Evolutionary conservation across 2,888 invertebrate genomes (phyloP), one percentile per base, ranked within the genome.

Genomic region (Drosophila lutescens): DNA sequence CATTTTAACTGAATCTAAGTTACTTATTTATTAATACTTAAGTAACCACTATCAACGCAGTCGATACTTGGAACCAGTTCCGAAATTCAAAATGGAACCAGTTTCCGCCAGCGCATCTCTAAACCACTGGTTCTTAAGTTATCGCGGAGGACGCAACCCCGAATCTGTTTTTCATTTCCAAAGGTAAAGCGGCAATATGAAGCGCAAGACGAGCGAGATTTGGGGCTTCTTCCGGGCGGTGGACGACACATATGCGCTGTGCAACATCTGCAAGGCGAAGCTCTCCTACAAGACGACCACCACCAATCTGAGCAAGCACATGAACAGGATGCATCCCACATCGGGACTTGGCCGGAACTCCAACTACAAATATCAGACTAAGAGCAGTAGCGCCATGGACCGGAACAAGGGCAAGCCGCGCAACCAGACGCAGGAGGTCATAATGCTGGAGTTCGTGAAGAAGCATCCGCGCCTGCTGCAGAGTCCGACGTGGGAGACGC

Each of bases 251-350:
- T 83, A 61, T 51, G 83, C 83, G 1, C 44, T 86, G 4, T 83
- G 83, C 57, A 83, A 86, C 41, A 84, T 83, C 30, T 83, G 83
- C 66, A 78, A 83, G 9, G 83, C 83, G 0, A 83, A 83, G 51
- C 49, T 83, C 1, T 86, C 86, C 1, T 83, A 81, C 44, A 83
- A 86, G 66, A 83, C 83, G 3, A 83, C 83, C 6, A 83, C 83
- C 26, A 84, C 86, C 4, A 83, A 83, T 49, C 49, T 83, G 40
- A 83, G 86, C 51, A 83, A 83, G 49, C 83, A 83, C 20, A 84
- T 83, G 81, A 76, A 86, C 44, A 43, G 83, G 55, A 83, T 77
- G 81, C 83, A 83, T 51, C 86, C 83, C 1, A 76, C 71, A 32
- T 67, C 74, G 12, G 51, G 57, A 12, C n/a, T 50, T 65, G 17